Evolutionary conservation across 2,113 vertebrate genomes (phyloP).

Genomic region (Mesoclemmys tuberculata): DNA sequence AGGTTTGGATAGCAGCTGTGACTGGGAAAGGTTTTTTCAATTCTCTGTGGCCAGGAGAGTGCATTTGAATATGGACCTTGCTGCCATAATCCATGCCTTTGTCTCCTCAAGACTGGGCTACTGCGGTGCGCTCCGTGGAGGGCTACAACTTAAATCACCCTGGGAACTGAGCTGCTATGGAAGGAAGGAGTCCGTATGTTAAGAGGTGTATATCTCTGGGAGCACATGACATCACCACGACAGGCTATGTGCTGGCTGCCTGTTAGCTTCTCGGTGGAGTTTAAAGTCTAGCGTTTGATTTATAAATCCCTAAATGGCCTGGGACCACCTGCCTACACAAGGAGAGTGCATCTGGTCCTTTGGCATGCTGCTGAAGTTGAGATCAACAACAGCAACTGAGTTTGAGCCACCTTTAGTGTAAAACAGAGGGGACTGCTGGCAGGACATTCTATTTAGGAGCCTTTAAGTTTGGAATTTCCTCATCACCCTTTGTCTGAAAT

Average conservation of each 20-base stretch:
- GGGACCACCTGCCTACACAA: background rate
- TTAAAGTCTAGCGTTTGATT: background rate
- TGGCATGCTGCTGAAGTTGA: background rate
- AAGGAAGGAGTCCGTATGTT: accelerated
- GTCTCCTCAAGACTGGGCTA: background rate
- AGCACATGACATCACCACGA: background rate
- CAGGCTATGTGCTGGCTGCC: background rate
- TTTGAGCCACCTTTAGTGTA: background rate
- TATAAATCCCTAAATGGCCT: background rate
- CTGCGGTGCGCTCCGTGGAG: background rate
- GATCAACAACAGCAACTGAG: background rate
- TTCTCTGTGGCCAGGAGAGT: background rate
- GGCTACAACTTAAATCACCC: background rate
- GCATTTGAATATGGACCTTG: background rate
- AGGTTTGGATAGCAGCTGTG: background rate
- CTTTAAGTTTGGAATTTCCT: background rate
- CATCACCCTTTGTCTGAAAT: background rate
- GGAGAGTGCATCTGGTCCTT: background rate
- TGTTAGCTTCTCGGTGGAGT: background rate
- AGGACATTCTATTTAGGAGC: background rate
- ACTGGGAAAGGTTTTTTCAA: background rate
- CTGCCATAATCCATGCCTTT: background rate
- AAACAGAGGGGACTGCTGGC: background rate
- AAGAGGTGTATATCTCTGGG: background rate
- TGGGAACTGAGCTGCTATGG: background rate